Conservation (phyloP, 2,113 vertebrate species). For the Todiramphus saurophagus region DNA sequence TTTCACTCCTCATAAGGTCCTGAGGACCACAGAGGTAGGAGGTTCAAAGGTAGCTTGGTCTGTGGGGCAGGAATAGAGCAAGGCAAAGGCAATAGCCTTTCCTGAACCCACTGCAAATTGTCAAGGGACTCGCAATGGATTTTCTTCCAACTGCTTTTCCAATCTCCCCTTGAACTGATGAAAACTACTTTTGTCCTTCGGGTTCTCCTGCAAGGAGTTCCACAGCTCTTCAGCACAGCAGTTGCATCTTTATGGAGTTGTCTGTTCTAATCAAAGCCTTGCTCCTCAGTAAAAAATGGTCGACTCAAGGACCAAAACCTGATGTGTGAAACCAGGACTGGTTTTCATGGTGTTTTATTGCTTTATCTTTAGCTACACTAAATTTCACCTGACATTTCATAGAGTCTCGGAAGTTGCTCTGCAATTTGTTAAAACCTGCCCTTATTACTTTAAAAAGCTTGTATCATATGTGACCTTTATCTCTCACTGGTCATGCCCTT, state of each 20-base stretch:
- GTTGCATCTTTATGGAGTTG: neutral
- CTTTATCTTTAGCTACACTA: neutral
- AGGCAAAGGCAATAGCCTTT: neutral
- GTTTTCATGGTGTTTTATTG: neutral
- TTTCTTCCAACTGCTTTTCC: neutral
- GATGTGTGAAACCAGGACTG: neutral
- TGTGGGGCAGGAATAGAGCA: rapidly evolving
- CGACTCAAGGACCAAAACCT: neutral
- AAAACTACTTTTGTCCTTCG: neutral
- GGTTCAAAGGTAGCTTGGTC: neutral
- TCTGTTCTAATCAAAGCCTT: neutral
- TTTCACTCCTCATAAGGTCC: neutral
- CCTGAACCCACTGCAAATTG: neutral
- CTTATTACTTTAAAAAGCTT: neutral
- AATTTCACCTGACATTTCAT: neutral
- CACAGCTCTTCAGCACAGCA: neutral
- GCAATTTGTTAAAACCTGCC: neutral
- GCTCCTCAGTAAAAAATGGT: neutral
- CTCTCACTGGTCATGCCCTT: neutral
- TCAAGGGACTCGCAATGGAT: neutral
- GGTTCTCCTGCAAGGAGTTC: neutral
- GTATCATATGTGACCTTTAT: neutral
- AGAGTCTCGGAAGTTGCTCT: neutral
- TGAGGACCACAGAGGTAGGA: neutral
- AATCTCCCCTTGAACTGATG: neutral